phyloP scores from a whole-genome alignment of 2,888 invertebrate species.

The Vannuccia rotundouncinata region DNA sequence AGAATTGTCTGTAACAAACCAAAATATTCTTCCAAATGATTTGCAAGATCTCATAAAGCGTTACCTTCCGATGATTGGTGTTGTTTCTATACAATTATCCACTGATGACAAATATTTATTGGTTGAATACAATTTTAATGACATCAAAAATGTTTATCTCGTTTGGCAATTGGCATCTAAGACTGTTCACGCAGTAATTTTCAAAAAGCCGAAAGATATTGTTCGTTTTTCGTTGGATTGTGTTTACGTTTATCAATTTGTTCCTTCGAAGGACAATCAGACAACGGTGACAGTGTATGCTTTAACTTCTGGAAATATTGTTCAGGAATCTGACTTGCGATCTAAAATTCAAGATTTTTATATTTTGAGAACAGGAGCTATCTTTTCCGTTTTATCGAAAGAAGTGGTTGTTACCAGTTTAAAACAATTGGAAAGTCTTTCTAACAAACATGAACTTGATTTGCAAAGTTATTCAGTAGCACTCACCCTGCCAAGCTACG shows the following conservation, averaged over 20 bases:
- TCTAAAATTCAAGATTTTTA: slow-evolving; percentile 29
- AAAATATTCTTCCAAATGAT: slow-evolving; percentile 14
- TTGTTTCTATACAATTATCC: slow-evolving; percentile 27
- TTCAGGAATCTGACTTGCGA: slow-evolving; percentile 24
- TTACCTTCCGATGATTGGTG: slow-evolving; percentile 27
- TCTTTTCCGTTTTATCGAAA: slow-evolving; percentile 21
- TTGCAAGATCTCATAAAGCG: slow-evolving; percentile 27
- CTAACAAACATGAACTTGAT: not conserved
- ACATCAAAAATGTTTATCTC: not conserved
- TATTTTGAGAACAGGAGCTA: not conserved
- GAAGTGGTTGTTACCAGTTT: slow-evolving; percentile 24
- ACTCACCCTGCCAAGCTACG: not conserved
- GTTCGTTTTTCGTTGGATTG: slow-evolving; percentile 31
- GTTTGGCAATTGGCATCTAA: slow-evolving; percentile 32
- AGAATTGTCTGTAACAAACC: slow-evolving; percentile 28
- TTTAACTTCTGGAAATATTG: slow-evolving; percentile 17
- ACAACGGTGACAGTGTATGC: not conserved
- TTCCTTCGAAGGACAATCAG: slow-evolving; percentile 8
- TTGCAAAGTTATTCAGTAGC: not conserved
- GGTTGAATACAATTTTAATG: slow-evolving; percentile 38
- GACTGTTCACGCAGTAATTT: slow-evolving; percentile 4
- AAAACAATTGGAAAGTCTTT: not conserved
- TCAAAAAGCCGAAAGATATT: not conserved
- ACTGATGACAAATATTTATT: slow-evolving; percentile 37
- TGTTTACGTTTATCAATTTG: slow-evolving; percentile 34